A percentile compares a stretch with the other conserved stretches of the same genome.
Evolutionary conservation across 2,113 vertebrate genomes (phyloP).

Genomic region (Brachirus orientalis): DNA sequence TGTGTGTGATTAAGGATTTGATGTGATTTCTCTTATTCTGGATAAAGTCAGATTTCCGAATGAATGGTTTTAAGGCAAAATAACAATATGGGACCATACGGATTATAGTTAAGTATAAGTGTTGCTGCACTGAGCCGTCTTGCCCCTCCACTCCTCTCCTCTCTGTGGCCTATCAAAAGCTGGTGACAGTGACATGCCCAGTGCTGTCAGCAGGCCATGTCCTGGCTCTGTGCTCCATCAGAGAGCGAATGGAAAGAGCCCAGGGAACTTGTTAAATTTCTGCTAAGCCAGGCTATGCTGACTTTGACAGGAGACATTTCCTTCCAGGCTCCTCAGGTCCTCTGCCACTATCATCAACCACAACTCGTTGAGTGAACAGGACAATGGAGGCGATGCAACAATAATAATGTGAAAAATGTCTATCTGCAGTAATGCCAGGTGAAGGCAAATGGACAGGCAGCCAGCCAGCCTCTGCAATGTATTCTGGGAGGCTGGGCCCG

Average conservation of each 20-base stretch:
- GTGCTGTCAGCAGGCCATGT: slow-evolving; percentile 74
- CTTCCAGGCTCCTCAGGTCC: slow-evolving; percentile 72
- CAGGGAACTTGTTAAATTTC: slow-evolving; percentile 81
- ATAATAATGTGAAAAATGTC: slow-evolving; percentile 80
- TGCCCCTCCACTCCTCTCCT: slow-evolving; percentile 43
- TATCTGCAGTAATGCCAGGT: slow-evolving; percentile 75
- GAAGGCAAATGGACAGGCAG: slow-evolving; percentile 72
- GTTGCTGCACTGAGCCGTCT: slow-evolving; percentile 45
- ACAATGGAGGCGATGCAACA: slow-evolving; percentile 58
- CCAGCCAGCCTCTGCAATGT: slow-evolving; percentile 65
- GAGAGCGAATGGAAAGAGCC: slow-evolving; percentile 69
- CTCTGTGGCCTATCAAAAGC: slow-evolving; percentile 66
- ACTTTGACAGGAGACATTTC: slow-evolving; percentile 80
- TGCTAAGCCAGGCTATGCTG: slow-evolving; percentile 72
- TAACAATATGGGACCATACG: slow-evolving; percentile 27
- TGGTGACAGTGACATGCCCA: slow-evolving; percentile 74
- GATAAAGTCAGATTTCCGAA: slow-evolving; percentile 16
- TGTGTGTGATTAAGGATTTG: slow-evolving; percentile 7
- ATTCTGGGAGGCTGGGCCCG: slow-evolving; percentile 70
- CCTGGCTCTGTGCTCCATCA: slow-evolving; percentile 68
- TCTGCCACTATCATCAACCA: slow-evolving; percentile 69
- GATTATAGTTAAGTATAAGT: too few relatives aligned
- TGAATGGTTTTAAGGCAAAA: slow-evolving; percentile 3
- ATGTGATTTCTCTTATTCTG: slow-evolving; percentile 10
- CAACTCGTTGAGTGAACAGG: slow-evolving; percentile 62